Percentiles rank a stretch among this genome's conserved stretches.
These are phyloP conservation scores for Motacilla tschutschensis DNA, from an alignment of 2,113 vertebrate species.

Conservation along the genomic window DNA sequence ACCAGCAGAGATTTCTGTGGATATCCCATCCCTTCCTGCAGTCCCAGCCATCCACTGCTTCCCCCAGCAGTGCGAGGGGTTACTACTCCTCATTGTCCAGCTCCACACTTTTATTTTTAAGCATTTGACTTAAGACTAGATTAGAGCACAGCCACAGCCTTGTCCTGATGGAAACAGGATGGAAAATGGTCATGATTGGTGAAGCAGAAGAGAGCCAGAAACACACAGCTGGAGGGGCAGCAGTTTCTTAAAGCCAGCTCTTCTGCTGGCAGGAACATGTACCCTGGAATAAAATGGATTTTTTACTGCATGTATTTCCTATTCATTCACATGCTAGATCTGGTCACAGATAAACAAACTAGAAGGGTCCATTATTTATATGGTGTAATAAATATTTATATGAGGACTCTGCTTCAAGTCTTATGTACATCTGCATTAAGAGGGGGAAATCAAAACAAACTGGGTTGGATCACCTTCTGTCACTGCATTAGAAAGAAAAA, in stretches of 20 bases:
- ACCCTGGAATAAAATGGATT: neutral
- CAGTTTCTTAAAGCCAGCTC: neutral
- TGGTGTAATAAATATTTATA: conserved; percentile 35
- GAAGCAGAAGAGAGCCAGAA: neutral
- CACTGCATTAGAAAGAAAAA: conserved; percentile 15
- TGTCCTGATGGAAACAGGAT: neutral
- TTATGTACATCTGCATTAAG: neutral
- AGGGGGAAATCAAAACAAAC: conserved; percentile 31
- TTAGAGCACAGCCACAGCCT: neutral
- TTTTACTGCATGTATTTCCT: neutral
- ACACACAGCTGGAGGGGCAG: neutral
- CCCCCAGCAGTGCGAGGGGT: neutral
- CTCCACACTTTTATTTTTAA: neutral
- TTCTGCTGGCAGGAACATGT: neutral
- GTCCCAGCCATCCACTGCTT: neutral
- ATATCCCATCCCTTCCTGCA: neutral
- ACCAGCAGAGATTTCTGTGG: neutral
- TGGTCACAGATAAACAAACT: neutral
- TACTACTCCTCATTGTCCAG: neutral
- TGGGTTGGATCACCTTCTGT: neutral
- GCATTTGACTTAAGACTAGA: neutral
- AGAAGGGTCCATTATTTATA: neutral
- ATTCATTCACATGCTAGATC: neutral
- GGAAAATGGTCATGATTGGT: neutral
- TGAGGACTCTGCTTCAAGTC: neutral